phyloP scores from a whole-genome alignment of 2,888 invertebrate genomes.

The Rhingia campestris region DNA sequence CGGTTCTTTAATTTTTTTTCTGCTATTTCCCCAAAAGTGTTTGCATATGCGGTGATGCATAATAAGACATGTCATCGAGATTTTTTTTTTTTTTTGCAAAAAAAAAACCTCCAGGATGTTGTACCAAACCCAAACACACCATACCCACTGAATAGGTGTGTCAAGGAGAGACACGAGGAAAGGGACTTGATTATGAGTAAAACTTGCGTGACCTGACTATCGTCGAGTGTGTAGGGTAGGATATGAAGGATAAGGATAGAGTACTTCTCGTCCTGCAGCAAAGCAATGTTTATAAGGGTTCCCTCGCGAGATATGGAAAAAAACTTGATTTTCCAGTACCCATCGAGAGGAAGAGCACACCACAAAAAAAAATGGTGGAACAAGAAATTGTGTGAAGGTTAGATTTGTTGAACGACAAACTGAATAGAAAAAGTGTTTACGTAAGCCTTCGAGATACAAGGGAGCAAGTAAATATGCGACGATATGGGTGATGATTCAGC shows the following conservation, averaged over 20 bases:
- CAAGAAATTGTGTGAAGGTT: conserved; percentile 65
- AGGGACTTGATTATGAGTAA: conserved; percentile 24
- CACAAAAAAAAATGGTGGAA: background rate
- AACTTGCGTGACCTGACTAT: conserved; percentile 70
- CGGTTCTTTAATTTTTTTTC: conserved; percentile 25
- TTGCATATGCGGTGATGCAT: conserved; percentile 64
- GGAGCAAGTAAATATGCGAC: conserved; percentile 14
- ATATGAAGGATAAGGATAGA: background rate
- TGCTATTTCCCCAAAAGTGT: conserved; percentile 36
- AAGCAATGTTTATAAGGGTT: conserved; percentile 42
- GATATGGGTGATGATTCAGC: conserved; percentile 62
- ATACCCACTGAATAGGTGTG: conserved; percentile 48
- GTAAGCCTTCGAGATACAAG: conserved; percentile 48
- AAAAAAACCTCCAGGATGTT: conserved; percentile 40
- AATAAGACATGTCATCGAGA: conserved; percentile 54
- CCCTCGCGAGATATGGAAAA: conserved; percentile 37
- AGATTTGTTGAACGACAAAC: conserved; percentile 25
- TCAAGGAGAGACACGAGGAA: conserved; percentile 48
- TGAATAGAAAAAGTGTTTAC: conserved; percentile 58
- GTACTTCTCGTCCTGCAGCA: conserved; percentile 32
- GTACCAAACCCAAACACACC: conserved; percentile 1
- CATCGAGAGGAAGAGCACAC: conserved; percentile 1
- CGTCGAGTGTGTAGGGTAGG: conserved; percentile 30
- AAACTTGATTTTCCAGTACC: conserved; percentile 65
- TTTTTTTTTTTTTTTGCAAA: background rate